These are phyloP conservation scores for Eupeodes corollae DNA, from an alignment of 1,140 invertebrate genomes.

Conservation along the genomic window DNA sequence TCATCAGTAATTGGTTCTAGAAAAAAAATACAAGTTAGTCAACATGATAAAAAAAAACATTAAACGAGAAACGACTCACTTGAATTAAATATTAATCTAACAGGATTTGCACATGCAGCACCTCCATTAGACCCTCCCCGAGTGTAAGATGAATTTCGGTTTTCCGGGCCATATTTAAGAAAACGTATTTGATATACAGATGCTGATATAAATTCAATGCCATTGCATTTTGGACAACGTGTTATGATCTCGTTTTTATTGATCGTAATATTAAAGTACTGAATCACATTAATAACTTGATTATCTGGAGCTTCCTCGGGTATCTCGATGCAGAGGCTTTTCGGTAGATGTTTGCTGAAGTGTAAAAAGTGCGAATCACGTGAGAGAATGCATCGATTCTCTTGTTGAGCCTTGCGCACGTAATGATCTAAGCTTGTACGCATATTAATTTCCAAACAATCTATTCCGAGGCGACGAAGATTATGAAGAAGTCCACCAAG, in stretches of 20 bases:
- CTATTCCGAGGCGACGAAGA: conserved; percentile 54
- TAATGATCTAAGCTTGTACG: background rate
- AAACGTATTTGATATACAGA: conserved; percentile 37
- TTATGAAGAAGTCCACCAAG: conserved; percentile 45
- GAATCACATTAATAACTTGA: conserved; percentile 49
- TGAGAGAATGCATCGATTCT: conserved; percentile 48
- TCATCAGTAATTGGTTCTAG: conserved; percentile 29
- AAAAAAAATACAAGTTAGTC: conserved; percentile 15
- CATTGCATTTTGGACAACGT: conserved; percentile 55
- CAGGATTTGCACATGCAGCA: too few relatives aligned
- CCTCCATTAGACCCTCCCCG: too few relatives aligned
- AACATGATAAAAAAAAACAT: conserved; percentile 11
- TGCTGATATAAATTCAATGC: conserved; percentile 43
- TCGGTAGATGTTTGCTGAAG: conserved; percentile 39
- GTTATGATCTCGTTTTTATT: conserved; percentile 51
- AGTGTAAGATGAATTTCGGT: background rate
- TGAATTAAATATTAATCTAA: background rate
- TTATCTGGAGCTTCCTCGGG: conserved; percentile 32
- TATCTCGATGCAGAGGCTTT: conserved; percentile 44
- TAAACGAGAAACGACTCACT: conserved; percentile 26
- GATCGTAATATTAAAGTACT: conserved; percentile 49
- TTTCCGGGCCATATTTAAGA: conserved; percentile 5
- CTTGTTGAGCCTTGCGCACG: conserved; percentile 28
- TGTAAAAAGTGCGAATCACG: conserved; percentile 34
- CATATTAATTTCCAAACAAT: conserved; percentile 34